These are phyloP conservation scores for Empidonax traillii DNA, from an alignment of 2,113 vertebrate genomes.

Conservation along the genomic window DNA sequence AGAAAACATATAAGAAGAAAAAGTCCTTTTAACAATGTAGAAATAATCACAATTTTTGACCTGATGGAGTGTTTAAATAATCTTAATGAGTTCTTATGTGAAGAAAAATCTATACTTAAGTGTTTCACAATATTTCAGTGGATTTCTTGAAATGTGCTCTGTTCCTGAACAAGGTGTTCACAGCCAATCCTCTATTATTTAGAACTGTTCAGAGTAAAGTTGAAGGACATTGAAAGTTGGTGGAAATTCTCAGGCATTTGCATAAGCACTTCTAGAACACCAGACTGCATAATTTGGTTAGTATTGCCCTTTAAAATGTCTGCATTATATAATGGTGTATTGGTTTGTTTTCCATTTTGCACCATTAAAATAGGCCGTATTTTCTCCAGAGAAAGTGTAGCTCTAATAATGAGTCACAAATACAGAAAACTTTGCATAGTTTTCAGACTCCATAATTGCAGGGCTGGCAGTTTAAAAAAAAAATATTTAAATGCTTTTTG, in stretches of 20 bases:
- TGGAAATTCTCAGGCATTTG: neutral
- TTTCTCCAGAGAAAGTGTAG: neutral
- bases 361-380: neutral
- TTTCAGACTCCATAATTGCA: neutral
- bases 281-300: neutral
- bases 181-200: neutral
- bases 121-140: neutral
- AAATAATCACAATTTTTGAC: neutral
- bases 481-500: neutral
- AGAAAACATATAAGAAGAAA: neutral
- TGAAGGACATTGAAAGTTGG: neutral
- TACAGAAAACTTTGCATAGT: neutral
- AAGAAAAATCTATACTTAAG: neutral
- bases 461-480: neutral
- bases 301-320: neutral
- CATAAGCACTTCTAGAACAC: neutral
- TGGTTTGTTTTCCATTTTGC: neutral
- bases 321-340: neutral
- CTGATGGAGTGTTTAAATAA: neutral
- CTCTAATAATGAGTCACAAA: neutral
- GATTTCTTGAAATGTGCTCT: neutral
- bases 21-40: neutral
- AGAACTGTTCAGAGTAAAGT: neutral
- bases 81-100: neutral
- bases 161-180: neutral